Base-by-base conservation (phyloP, 1,140 invertebrate genomes). In the Diplogasteroides magnus region DNA sequence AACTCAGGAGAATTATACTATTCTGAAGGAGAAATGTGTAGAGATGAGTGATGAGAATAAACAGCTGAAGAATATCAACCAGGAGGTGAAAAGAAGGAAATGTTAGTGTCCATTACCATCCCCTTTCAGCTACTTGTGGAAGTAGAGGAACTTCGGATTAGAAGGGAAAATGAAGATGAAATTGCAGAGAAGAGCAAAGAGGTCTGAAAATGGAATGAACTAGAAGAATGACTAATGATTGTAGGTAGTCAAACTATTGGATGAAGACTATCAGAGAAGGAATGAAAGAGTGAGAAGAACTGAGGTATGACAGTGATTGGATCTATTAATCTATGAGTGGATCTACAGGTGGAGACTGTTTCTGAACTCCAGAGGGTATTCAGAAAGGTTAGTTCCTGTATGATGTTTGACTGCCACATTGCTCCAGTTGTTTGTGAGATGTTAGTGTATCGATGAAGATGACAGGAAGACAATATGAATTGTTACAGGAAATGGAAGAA, bases 311-410 rank as follows among this genome's bases (percentile, higher is more conserved):
- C n/a, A n/a, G n/a, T n/a, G n/a, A n/a, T n/a, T n/a, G n/a, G n/a
- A n/a, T n/a, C n/a, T n/a, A n/a, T n/a, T n/a, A n/a, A n/a, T n/a
- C n/a, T n/a, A n/a, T n/a, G n/a, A n/a, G n/a, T n/a, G n/a, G n/a
- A n/a, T n/a, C n/a, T n/a, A n/a, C n/a, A n/a, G n/a, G n/a, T n/a
- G n/a, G 48, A 29, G 6, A 65, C 64, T 6, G n/a, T 65, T 23
- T 28, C 64, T 23, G 64, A 65, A 29, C 25, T 65, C 2, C 64
- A 65, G 37, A 32, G 48, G 31, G 64, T 65, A n/a, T 65, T 65
- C 32, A 3, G 64, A 65, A 65, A 65, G 48, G 64, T 65, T 14
- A n/a, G 61, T 11, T 19, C 31, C n/a, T 13, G 15, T 26, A 19
- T 13, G 15, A 63, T 29, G 14, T 26, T n/a, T n/a, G n/a, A n/a